Base-by-base conservation (phyloP, 2,888 invertebrate species). In the Diarsia brunnea region DNA sequence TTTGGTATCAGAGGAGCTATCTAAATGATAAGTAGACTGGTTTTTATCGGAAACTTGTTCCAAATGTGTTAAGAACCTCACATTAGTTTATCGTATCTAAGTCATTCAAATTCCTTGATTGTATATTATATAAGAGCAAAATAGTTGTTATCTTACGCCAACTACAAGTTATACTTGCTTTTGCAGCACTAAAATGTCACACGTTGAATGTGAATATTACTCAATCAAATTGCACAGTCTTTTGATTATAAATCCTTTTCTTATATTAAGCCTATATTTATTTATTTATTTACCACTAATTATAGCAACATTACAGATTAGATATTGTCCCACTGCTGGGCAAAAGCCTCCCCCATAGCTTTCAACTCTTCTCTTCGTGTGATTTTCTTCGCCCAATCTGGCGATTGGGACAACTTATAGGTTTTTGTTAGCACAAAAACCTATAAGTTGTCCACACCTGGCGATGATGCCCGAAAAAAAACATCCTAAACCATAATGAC, bases 1-100 rank as follows among this genome's bases (percentile, higher is more conserved):
- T 47, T 53, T 24, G 19, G 45, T 60, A 78, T 16, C n/a, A 31
- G 38, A 68, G 0, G 19, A 45, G 78, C 14, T 19, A 79, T 68
- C 38, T 77, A 27, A 63, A 51, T 68, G 47, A 82, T 76, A 82
- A 76, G 47, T 45, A 67, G 5, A 77, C 61, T 55, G 10, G 78
- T 78, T 82, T 77, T 7, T 21, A 45, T n/a, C 1, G 51, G 1
- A 77, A 77, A 78, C 63, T 31, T 10, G 82, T 64, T 79, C 3
- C 8, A 24, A 1, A 67, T 24, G 61, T 63, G 49, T 43, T 82
- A 63, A 63, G 72, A 49, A 21, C 14, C 1, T 27, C 21, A 51
- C 31, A 55, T 19, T 24, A 0, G 14, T 49, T 60, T 60, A 10
- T 21, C 51, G 38, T 38, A 63, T 47, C 1, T 27, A 8, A 63